These are phyloP conservation scores for Porites lobata DNA, from an alignment of 92 coral and sea anemone species.

Conservation along the genomic window DNA sequence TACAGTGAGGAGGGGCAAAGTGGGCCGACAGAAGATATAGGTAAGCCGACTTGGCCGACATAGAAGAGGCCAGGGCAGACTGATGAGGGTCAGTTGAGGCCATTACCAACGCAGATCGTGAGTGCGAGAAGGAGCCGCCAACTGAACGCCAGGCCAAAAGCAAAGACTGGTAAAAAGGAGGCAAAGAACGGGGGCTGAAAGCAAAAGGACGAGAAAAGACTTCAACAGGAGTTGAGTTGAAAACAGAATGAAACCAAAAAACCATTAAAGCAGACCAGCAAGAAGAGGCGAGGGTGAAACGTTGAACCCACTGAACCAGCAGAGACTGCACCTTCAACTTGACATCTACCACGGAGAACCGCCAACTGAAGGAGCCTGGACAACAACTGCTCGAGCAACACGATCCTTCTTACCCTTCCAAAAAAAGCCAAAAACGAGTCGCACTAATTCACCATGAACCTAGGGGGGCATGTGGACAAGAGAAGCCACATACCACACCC, in stretches of 20 bases:
- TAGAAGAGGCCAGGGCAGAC: background rate
- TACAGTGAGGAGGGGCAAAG: slow-evolving; percentile 3
- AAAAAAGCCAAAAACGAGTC: background rate
- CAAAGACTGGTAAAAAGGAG: slow-evolving; percentile 6
- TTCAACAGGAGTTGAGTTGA: background rate
- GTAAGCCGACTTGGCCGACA: background rate
- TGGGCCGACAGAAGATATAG: background rate
- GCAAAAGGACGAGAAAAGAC: background rate
- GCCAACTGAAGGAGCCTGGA: background rate
- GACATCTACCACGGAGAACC: background rate
- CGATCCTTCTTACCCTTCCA: slow-evolving; percentile 10
- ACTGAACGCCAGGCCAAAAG: background rate
- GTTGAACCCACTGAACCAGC: background rate
- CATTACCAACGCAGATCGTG: background rate
- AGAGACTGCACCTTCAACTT: background rate
- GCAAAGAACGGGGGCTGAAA: background rate
- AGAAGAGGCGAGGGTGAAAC: background rate
- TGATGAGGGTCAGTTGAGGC: background rate
- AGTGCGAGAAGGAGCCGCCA: background rate
- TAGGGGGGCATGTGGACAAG: background rate
- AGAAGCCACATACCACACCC: slow-evolving; percentile 31
- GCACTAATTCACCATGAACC: background rate
- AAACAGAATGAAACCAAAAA: background rate
- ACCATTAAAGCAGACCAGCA: background rate
- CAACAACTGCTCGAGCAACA: background rate